Conservation (phyloP, 1,140 invertebrate genomes). For the Steinernema khuongi region DNA sequence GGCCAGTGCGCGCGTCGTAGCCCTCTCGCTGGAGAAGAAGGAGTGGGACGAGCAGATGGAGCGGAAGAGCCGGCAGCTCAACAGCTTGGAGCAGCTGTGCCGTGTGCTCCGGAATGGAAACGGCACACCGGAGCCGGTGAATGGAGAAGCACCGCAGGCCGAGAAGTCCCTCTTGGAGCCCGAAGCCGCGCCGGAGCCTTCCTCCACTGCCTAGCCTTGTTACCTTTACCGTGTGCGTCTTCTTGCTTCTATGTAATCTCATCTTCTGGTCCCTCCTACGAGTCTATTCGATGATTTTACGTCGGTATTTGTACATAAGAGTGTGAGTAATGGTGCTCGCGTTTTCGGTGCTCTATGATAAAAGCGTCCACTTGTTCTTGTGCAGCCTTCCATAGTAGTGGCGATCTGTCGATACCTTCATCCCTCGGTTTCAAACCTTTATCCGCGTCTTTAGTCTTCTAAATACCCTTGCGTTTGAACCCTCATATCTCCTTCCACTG, state of each 20-base stretch:
- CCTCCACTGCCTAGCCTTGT: background rate
- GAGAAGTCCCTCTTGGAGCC: background rate
- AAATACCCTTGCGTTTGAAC: no score
- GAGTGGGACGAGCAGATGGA: background rate
- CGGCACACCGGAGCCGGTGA: no score
- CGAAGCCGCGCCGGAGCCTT: background rate
- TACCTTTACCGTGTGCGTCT: background rate
- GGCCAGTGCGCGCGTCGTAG: background rate
- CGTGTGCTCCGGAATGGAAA: background rate
- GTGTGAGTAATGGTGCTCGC: background rate
- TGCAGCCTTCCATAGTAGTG: no score
- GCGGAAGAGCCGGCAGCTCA: background rate
- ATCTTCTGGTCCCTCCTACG: conserved; percentile 1
- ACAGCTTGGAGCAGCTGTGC: background rate
- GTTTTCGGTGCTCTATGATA: no score
- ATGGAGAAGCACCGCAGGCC: no score
- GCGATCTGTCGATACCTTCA: no score
- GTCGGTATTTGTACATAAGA: background rate
- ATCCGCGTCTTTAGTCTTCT: no score
- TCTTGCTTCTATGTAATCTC: conserved; percentile 10
- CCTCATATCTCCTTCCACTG: background rate
- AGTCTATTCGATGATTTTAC: background rate
- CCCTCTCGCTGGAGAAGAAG: background rate
- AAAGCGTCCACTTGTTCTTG: no score
- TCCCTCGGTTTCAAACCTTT: no score